These are phyloP conservation scores for Excalfactoria chinensis DNA, from an alignment of 2,113 vertebrate species.

Conservation along the genomic window DNA sequence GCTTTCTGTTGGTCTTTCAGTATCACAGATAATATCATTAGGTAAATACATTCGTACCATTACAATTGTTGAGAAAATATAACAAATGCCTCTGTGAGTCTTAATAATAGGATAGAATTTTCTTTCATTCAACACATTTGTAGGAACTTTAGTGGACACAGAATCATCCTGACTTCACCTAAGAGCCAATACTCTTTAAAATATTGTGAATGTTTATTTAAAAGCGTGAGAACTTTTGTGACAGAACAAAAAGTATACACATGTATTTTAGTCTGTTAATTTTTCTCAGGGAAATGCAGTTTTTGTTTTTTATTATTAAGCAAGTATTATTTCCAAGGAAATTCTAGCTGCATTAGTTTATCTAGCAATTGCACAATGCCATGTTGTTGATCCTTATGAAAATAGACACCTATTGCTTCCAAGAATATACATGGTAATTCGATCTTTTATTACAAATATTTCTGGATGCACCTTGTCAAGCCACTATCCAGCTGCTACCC, in stretches of 20 bases:
- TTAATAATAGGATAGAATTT: not conserved
- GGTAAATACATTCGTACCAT: not conserved
- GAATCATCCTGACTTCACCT: not conserved
- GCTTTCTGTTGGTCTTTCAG: not conserved
- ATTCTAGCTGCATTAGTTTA: conserved; percentile 24
- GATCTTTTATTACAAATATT: not conserved
- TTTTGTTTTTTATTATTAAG: not conserved
- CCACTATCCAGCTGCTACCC: not conserved
- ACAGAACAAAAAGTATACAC: not conserved
- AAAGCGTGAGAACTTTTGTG: conserved; percentile 26
- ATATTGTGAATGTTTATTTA: not conserved
- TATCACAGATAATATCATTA: not conserved
- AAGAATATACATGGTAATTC: not conserved
- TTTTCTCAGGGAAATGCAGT: conserved; percentile 64
- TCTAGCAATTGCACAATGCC: conserved; percentile 33
- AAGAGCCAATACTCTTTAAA: not conserved
- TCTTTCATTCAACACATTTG: not conserved
- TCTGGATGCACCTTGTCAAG: not conserved
- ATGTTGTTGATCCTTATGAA: not conserved
- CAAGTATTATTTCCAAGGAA: conserved; percentile 1
- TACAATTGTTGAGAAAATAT: not conserved
- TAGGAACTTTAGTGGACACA: not conserved
- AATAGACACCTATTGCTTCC: not conserved
- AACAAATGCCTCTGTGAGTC: not conserved
- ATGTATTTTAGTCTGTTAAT: conserved; percentile 27